Conservation (phyloP, 2,888 invertebrate species). For the Agelastica alni region DNA sequence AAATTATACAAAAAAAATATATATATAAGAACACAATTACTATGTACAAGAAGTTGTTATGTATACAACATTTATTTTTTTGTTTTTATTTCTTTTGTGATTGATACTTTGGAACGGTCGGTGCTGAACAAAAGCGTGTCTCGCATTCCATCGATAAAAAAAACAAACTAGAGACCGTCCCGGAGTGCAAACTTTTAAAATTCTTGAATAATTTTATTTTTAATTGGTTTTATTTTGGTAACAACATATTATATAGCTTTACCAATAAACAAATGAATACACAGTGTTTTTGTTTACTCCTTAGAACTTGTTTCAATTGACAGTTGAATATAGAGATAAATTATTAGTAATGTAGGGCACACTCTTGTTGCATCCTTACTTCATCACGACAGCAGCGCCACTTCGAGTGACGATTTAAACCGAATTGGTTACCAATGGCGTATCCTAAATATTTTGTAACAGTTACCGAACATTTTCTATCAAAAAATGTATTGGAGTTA, state of each 20-base stretch:
- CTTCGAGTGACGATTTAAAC: too few relatives aligned
- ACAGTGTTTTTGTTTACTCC: too few relatives aligned
- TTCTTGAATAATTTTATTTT: slow-evolving; percentile 23
- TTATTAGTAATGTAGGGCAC: too few relatives aligned
- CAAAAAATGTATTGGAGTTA: too few relatives aligned
- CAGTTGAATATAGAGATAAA: too few relatives aligned
- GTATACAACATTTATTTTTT: slow-evolving; percentile 17
- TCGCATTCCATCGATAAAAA: slow-evolving; percentile 50
- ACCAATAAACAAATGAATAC: slow-evolving; percentile 11
- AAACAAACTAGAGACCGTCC: slow-evolving; percentile 19
- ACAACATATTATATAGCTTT: slow-evolving; percentile 16
- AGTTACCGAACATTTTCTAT: too few relatives aligned
- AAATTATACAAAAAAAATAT: slow-evolving; percentile 44
- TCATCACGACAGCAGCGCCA: too few relatives aligned
- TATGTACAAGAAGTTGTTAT: slow-evolving; percentile 17
- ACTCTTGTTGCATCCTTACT: too few relatives aligned
- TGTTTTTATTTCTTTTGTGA: slow-evolving; percentile 18
- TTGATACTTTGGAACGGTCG: slow-evolving; percentile 24
- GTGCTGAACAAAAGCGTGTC: slow-evolving; percentile 48
- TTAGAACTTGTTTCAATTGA: too few relatives aligned
- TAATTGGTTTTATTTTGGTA: slow-evolving; percentile 28
- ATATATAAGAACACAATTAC: slow-evolving; percentile 29
- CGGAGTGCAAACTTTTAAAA: slow-evolving; percentile 22
- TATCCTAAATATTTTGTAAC: too few relatives aligned
- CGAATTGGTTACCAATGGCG: too few relatives aligned